Percentiles rank a stretch among this genome's conserved stretches.
phyloP scores from a whole-genome alignment of 1,140 invertebrate genomes.

The Drosophila littoralis region DNA sequence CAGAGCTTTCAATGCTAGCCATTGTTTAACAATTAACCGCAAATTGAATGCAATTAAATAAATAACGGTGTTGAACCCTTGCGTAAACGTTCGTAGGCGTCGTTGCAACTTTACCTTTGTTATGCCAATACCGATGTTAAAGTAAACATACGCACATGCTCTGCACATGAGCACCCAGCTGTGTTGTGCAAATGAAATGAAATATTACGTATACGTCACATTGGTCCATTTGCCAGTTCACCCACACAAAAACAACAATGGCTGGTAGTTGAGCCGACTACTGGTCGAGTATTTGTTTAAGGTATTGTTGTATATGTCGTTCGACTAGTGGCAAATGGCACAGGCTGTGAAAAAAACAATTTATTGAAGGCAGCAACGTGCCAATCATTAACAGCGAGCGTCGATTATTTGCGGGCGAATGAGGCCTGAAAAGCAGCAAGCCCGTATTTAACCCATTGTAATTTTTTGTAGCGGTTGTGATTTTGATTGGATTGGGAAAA shows the following conservation, averaged over 20 bases:
- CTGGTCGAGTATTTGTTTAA: conserved; percentile 62
- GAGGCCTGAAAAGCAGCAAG: not conserved
- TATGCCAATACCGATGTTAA: conserved; percentile 36
- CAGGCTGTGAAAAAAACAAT: conserved; percentile 13
- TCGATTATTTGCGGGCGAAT: not conserved
- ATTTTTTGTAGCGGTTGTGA: not conserved
- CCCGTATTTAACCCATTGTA: not conserved
- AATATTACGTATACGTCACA: conserved; percentile 79
- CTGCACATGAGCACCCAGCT: conserved; percentile 22
- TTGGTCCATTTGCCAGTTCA: conserved; percentile 69
- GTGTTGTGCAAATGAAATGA: conserved; percentile 72
- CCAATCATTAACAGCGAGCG: conserved; percentile 7
- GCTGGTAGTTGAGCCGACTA: conserved; percentile 40
- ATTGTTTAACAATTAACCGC: conserved; percentile 82
- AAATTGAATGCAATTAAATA: conserved; percentile 83
- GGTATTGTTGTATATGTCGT: conserved; percentile 69
- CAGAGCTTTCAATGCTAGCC: conserved; percentile 17
- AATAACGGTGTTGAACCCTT: conserved; percentile 81
- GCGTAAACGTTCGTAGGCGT: conserved; percentile 72
- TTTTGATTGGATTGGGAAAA: not conserved
- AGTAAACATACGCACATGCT: conserved; percentile 32
- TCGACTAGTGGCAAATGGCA: conserved; percentile 26
- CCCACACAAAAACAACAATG: conserved; percentile 49
- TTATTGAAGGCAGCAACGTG: conserved; percentile 12
- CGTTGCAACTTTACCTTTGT: conserved; percentile 49